A percentile compares a stretch with the other conserved stretches of the same genome.
Evolutionary conservation across 2,113 vertebrate genomes (phyloP).

Genomic region (Dendropsophus ebraccatus): DNA sequence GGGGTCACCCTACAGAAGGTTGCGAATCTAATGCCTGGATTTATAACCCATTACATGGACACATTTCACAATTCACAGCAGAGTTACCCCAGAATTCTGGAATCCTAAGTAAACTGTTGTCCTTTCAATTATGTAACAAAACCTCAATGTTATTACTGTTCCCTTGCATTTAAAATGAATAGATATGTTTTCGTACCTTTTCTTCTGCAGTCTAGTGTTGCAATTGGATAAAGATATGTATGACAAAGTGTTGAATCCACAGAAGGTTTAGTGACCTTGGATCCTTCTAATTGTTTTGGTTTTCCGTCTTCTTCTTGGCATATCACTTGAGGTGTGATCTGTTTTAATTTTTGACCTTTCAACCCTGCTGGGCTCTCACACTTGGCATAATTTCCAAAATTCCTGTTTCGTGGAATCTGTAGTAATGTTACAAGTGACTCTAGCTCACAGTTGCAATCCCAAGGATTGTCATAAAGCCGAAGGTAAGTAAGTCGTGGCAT

Average conservation of each 20-base stretch:
- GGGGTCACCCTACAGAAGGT: too few species aligned
- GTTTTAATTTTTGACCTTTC: conserved; percentile 83
- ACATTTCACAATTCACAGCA: too few species aligned
- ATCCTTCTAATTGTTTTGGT: conserved; percentile 59
- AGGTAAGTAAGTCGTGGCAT: conserved; percentile 85
- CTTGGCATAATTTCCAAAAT: conserved; percentile 91
- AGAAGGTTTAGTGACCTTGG: conserved; percentile 68
- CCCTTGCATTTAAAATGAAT: background rate
- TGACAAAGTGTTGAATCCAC: conserved; percentile 84
- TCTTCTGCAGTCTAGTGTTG: conserved; percentile 85
- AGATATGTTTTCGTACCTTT: conserved; percentile 80
- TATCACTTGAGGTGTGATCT: conserved; percentile 76
- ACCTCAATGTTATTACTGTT: too few species aligned
- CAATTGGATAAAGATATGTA: conserved; percentile 86
- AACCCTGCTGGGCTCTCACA: conserved; percentile 79
- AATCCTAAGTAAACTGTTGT: too few species aligned
- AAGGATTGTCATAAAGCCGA: conserved; percentile 94
- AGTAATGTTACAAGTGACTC: conserved; percentile 88
- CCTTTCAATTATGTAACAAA: too few species aligned
- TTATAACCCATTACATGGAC: too few species aligned
- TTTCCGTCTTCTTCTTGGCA: conserved; percentile 73
- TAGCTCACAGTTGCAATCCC: conserved; percentile 86
- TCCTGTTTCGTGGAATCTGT: conserved; percentile 89
- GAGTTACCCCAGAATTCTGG: too few species aligned
- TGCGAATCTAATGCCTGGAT: too few species aligned